phyloP scores from a whole-genome alignment of 1,140 invertebrate species.

The Pseudomyrmex gracilis region DNA sequence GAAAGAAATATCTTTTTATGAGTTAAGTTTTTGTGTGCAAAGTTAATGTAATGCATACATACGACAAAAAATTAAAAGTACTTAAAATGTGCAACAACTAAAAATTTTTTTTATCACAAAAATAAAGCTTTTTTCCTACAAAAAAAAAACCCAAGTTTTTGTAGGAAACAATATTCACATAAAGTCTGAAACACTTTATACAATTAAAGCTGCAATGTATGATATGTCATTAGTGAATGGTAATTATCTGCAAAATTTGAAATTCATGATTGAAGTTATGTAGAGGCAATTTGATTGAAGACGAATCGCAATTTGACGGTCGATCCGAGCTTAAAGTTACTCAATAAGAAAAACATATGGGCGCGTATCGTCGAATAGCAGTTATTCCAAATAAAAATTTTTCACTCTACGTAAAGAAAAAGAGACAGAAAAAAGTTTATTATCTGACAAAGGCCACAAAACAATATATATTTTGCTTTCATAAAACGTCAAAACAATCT shows the following conservation, averaged over 20 bases:
- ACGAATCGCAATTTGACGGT: conserved; percentile 24
- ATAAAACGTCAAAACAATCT: too few relatives aligned
- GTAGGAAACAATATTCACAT: not conserved
- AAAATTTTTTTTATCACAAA: too few relatives aligned
- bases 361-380: not conserved
- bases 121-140: not conserved
- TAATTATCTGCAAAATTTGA: not conserved
- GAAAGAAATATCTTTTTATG: too few relatives aligned
- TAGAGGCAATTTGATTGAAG: not conserved
- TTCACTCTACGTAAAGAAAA: not conserved
- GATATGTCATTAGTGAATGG: not conserved
- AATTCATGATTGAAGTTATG: not conserved
- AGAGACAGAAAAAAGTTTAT: too few relatives aligned
- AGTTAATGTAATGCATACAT: too few relatives aligned
- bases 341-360: conserved; percentile 40
- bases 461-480: too few relatives aligned
- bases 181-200: not conserved
- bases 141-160: not conserved
- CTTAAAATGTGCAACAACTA: too few relatives aligned
- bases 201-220: not conserved
- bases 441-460: too few relatives aligned
- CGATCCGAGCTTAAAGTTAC: conserved; percentile 49
- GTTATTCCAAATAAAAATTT: not conserved
- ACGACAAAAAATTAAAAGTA: too few relatives aligned
- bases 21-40: too few relatives aligned